Percentiles rank a stretch among this genome's conserved stretches.
Conservation (phyloP, 1,140 invertebrate genomes). For the Catajapyx aquilonaris region DNA sequence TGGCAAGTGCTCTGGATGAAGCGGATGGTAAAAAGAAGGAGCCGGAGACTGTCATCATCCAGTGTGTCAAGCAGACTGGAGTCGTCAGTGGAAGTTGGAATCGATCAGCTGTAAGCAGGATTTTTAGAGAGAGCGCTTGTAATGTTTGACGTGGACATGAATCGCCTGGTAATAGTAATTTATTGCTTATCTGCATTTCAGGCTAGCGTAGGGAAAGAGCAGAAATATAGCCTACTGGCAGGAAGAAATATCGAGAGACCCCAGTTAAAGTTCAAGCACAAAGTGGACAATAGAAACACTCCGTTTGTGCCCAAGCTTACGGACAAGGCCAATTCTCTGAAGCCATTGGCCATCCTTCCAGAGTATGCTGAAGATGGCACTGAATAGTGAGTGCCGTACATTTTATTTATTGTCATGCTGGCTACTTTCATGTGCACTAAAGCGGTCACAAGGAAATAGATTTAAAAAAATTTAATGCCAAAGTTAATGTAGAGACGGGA, state of each 20-base stretch:
- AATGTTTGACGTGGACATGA: slow-evolving; percentile 3
- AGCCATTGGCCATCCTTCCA: slow-evolving; percentile 48
- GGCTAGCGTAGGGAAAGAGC: no score
- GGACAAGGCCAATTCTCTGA: slow-evolving; percentile 72
- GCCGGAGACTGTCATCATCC: slow-evolving; percentile 24
- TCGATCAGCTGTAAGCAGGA: slow-evolving; percentile 14
- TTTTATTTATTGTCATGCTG: slow-evolving; percentile 4
- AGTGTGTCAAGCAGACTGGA: slow-evolving; percentile 11
- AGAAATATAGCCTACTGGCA: no score
- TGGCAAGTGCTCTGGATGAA: slow-evolving; percentile 47
- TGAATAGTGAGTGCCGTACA: slow-evolving; percentile 16
- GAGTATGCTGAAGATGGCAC: slow-evolving; percentile 36
- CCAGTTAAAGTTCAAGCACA: slow-evolving; percentile 63
- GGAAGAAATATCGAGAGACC: slow-evolving; percentile 60
- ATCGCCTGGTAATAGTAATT: slow-evolving; percentile 3
- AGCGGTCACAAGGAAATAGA: no score
- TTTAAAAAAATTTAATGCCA: no score
- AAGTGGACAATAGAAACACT: slow-evolving; percentile 56
- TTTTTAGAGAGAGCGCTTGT: background rate
- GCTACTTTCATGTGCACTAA: slow-evolving; percentile 1
- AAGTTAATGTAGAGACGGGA: no score
- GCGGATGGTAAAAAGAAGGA: slow-evolving; percentile 39
- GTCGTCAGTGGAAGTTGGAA: slow-evolving; percentile 32
- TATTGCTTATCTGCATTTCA: no score
- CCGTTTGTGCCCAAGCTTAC: slow-evolving; percentile 64